Evolutionary conservation across 2,113 vertebrate genomes (phyloP).

Genomic region (Peromyscus polionotus): DNA sequence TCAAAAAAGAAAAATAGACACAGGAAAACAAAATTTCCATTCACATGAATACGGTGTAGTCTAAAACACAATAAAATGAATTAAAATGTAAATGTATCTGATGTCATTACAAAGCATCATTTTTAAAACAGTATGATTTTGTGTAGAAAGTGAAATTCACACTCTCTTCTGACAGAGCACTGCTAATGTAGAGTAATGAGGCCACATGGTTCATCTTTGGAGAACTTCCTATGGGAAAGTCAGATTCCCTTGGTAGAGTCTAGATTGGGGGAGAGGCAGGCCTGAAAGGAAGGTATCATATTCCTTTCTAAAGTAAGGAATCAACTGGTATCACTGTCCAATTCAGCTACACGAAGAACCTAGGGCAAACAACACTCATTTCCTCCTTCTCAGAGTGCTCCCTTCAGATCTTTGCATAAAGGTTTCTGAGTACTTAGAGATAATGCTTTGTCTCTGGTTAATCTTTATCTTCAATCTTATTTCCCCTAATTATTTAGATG

Average conservation of each 20-base stretch:
- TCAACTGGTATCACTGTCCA: not conserved
- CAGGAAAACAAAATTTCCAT: not conserved
- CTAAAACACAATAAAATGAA: constrained; percentile 2
- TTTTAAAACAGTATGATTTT: not conserved
- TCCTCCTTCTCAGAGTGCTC: not conserved
- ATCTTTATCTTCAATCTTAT: not conserved
- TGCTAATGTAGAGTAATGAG: not conserved
- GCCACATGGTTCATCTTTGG: not conserved
- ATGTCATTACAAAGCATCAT: not conserved
- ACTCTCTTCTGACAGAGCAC: not conserved
- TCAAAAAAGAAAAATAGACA: not conserved
- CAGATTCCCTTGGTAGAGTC: not conserved
- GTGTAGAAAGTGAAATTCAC: not conserved
- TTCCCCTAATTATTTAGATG: not conserved
- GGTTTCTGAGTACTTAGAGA: not conserved
- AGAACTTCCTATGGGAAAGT: not conserved
- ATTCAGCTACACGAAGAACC: not conserved
- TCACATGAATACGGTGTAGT: not conserved
- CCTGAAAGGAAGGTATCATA: not conserved
- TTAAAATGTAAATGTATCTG: not conserved
- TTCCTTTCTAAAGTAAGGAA: too few species aligned
- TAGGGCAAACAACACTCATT: not conserved
- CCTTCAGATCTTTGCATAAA: not conserved
- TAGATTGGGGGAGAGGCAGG: not conserved
- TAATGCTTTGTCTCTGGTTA: not conserved